These are phyloP conservation scores for Tryphoninae sp. DNA, from an alignment of 2,888 invertebrate species.

Conservation along the genomic window DNA sequence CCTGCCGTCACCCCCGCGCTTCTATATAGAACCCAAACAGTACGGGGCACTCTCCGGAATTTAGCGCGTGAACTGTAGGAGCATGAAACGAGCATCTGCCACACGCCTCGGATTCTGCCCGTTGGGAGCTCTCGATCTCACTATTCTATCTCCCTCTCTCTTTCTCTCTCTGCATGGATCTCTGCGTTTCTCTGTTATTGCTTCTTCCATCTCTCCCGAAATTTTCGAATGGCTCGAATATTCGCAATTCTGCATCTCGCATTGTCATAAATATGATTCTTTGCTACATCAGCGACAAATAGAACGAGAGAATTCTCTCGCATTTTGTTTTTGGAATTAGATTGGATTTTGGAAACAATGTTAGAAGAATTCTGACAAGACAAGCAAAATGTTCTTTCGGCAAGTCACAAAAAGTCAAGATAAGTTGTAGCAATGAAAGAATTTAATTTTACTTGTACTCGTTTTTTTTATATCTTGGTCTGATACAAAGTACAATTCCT, in stretches of 20 bases:
- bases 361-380: too few species aligned
- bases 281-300: too few species aligned
- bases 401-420: too few species aligned
- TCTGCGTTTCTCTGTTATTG: not conserved
- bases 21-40: not conserved
- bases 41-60: slow-evolving; percentile 43
- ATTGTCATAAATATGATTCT: slow-evolving; percentile 33
- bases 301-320: not conserved
- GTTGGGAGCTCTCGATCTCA: slow-evolving; percentile 29
- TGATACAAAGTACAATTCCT: too few species aligned
- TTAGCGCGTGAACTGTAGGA: slow-evolving; percentile 35
- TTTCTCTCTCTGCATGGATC: not conserved
- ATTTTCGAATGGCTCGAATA: slow-evolving; percentile 35
- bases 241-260: slow-evolving; percentile 8
- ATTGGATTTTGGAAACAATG: too few species aligned
- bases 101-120: slow-evolving; percentile 25
- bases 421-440: not conserved
- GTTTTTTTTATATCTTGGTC: too few species aligned
- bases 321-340: not conserved
- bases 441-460: too few species aligned
- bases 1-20: not conserved
- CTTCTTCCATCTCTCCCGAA: slow-evolving; percentile 9
- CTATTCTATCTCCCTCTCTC: not conserved
- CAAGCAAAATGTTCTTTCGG: not conserved
- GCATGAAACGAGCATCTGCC: slow-evolving; percentile 61